phyloP scores from a whole-genome alignment of 2,113 vertebrate genomes.

The Plotosus lineatus region DNA sequence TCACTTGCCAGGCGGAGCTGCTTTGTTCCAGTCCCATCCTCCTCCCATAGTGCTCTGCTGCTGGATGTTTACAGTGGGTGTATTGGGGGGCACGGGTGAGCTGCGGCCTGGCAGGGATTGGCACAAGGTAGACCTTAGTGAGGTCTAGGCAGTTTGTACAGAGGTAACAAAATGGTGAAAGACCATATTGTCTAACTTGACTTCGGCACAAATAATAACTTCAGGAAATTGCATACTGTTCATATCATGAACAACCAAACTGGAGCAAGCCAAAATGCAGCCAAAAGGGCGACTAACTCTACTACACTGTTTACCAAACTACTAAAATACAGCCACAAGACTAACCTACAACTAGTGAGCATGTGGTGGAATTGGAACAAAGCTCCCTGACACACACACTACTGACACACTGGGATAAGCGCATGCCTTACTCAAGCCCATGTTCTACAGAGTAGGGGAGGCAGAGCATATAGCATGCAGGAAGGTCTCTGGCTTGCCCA shows the following conservation, averaged over 20 bases:
- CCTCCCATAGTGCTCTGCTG: slow-evolving; percentile 85
- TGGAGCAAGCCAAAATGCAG: neutral
- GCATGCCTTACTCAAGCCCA: slow-evolving; percentile 78
- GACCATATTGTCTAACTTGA: neutral
- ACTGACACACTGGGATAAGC: slow-evolving; percentile 4
- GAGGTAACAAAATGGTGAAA: neutral
- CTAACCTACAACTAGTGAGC: neutral
- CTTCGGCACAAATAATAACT: neutral
- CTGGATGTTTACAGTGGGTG: slow-evolving; percentile 89
- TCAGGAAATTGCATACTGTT: neutral
- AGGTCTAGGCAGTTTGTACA: neutral
- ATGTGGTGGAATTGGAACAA: slow-evolving; percentile 38
- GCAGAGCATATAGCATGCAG: slow-evolving; percentile 88
- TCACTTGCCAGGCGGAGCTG: slow-evolving; percentile 67
- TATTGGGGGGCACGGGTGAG: slow-evolving; percentile 77
- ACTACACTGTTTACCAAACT: neutral
- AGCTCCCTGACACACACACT: neutral
- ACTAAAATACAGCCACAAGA: neutral
- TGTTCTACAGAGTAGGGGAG: slow-evolving; percentile 82
- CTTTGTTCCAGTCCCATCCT: slow-evolving; percentile 91
- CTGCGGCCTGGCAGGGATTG: slow-evolving; percentile 65
- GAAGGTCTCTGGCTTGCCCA: slow-evolving; percentile 82
- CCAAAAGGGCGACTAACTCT: neutral
- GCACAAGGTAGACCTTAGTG: neutral
- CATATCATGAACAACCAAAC: neutral